Evolutionary conservation across 2,113 vertebrate genomes (phyloP).

Genomic region (Malurus cyaneus): DNA sequence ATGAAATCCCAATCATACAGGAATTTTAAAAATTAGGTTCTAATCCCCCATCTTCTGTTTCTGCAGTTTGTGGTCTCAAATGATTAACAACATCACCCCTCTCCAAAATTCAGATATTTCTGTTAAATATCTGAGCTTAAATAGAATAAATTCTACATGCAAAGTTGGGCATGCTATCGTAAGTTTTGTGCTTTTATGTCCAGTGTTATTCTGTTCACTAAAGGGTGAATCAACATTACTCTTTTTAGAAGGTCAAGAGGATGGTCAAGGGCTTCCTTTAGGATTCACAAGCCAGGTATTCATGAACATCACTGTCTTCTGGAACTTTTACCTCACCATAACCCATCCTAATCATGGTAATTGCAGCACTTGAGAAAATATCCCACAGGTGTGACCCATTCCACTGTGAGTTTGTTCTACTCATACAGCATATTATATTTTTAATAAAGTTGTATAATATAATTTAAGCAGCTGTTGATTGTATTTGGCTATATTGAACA

Average conservation of each 20-base stretch:
- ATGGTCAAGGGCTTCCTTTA: not conserved
- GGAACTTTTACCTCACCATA: not conserved
- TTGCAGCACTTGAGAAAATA: slow-evolving; percentile 10
- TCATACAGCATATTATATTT: not conserved
- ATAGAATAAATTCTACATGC: not conserved
- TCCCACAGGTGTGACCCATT: not conserved
- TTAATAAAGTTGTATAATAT: not conserved
- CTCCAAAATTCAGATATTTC: not conserved
- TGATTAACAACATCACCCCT: not conserved
- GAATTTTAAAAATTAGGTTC: not conserved
- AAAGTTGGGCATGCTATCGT: not conserved
- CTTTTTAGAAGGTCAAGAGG: not conserved
- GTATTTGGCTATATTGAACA: not conserved
- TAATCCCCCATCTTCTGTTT: not conserved
- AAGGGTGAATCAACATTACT: not conserved
- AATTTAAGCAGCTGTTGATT: not conserved
- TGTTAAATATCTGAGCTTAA: not conserved
- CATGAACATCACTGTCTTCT: not conserved
- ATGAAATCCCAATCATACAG: not conserved
- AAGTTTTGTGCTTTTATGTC: not conserved
- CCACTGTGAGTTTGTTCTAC: not conserved
- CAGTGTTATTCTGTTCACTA: not conserved
- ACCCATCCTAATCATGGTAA: not conserved
- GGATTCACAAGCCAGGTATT: not conserved
- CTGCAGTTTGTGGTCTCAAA: not conserved